A percentile compares a stretch with the other conserved stretches of the same genome.
phyloP scores from a whole-genome alignment of 1,140 invertebrate species.

The Drosophila auraria region DNA sequence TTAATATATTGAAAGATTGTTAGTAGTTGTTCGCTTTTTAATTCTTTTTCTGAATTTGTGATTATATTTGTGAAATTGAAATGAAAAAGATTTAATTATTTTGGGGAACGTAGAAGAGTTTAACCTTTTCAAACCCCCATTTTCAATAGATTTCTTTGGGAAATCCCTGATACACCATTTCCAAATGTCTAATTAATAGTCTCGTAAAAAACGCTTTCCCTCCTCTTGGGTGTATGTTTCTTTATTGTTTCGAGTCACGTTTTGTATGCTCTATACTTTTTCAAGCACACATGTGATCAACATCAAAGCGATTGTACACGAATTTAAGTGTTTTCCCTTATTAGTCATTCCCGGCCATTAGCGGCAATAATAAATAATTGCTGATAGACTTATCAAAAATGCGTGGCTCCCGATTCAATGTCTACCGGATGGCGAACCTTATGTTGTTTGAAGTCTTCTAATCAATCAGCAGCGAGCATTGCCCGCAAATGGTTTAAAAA shows the following conservation, averaged over 20 bases:
- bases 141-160: background rate
- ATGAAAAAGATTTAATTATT: too few relatives aligned
- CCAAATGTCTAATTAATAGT: background rate
- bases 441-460: background rate
- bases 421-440: background rate
- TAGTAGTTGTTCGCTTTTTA: too few relatives aligned
- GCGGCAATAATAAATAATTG: background rate
- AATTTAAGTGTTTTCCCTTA: background rate
- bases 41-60: background rate
- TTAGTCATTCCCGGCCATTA: conserved; percentile 16
- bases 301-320: background rate
- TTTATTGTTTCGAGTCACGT: background rate
- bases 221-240: background rate
- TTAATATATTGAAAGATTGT: too few relatives aligned
- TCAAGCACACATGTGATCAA: background rate
- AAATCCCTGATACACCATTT: background rate
- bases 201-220: background rate
- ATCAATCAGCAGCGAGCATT: background rate
- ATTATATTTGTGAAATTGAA: too few relatives aligned
- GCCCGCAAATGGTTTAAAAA: conserved; percentile 1
- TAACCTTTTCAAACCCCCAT: too few relatives aligned
- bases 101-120: too few relatives aligned
- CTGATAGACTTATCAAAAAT: conserved; percentile 16
- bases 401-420: background rate
- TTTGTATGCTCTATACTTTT: background rate